A percentile compares a stretch with the other conserved stretches of the same genome.
Evolutionary conservation across 2,888 invertebrate species (phyloP).

Genomic region (Drosophila kambysellisi): DNA sequence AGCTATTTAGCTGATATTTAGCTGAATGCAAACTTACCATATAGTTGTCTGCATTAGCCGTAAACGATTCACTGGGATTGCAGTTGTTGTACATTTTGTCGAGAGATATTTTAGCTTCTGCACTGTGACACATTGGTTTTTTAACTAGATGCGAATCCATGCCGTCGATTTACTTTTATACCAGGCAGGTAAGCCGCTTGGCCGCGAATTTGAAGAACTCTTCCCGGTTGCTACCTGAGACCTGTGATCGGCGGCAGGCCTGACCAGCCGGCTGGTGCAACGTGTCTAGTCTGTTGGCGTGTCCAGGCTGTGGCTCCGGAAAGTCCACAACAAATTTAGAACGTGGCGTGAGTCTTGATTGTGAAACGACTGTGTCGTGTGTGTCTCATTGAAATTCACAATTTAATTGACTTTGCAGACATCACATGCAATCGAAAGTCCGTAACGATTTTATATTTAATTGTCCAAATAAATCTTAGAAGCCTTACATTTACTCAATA

Average conservation of each 20-base stretch:
- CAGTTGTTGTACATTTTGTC: slow-evolving; percentile 33
- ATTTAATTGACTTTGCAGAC: slow-evolving; percentile 42
- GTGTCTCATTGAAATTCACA: slow-evolving; percentile 26
- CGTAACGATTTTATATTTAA: not conserved
- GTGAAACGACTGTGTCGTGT: slow-evolving; percentile 30
- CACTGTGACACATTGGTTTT: slow-evolving; percentile 54
- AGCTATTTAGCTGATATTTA: not conserved
- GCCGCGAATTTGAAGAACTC: slow-evolving; percentile 34
- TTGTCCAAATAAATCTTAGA: not conserved
- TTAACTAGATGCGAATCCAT: slow-evolving; percentile 59
- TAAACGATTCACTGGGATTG: slow-evolving; percentile 8
- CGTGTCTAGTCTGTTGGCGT: slow-evolving; percentile 29
- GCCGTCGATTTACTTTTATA: slow-evolving; percentile 62
- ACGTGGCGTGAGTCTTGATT: slow-evolving; percentile 56
- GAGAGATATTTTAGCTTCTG: slow-evolving; percentile 38
- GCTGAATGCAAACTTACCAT: slow-evolving; percentile 4
- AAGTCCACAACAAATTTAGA: slow-evolving; percentile 23
- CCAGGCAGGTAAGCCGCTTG: slow-evolving; percentile 50
- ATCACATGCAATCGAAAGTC: slow-evolving; percentile 1
- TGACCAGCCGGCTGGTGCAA: slow-evolving; percentile 28
- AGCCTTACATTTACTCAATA: not conserved
- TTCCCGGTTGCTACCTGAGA: slow-evolving; percentile 39
- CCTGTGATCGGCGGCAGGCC: slow-evolving; percentile 27
- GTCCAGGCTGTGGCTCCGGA: slow-evolving; percentile 29
- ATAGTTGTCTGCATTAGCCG: not conserved